phyloP scores from a whole-genome alignment of 1,140 invertebrate genomes.

The Aradophagus sp. region DNA sequence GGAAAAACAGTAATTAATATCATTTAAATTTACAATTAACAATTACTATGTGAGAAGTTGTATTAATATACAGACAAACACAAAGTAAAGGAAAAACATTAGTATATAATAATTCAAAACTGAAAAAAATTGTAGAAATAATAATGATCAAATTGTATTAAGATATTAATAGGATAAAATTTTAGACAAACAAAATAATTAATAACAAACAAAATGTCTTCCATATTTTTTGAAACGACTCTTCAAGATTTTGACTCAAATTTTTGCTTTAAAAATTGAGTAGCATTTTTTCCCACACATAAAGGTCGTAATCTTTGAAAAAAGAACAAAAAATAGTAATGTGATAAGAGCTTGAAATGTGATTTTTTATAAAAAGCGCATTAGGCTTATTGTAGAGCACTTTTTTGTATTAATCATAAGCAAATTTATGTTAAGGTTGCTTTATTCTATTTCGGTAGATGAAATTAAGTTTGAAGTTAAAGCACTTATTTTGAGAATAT shows the following conservation, averaged over 20 bases:
- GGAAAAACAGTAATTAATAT: too few relatives aligned
- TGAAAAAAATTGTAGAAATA: too few relatives aligned
- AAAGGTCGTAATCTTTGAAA: constrained; percentile 18
- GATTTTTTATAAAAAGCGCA: constrained; percentile 19
- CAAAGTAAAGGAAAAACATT: too few relatives aligned
- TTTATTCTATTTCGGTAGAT: constrained; percentile 3
- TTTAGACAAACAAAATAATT: too few relatives aligned
- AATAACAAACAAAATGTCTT: constrained; percentile 15
- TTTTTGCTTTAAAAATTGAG: constrained; percentile 14
- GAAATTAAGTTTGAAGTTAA: background rate
- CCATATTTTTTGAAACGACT: constrained; percentile 21
- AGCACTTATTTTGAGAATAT: too few relatives aligned
- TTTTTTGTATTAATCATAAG: constrained; percentile 7
- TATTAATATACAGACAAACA: too few relatives aligned
- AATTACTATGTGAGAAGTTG: too few relatives aligned
- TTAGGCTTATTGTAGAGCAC: constrained; percentile 7
- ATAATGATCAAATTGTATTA: too few relatives aligned
- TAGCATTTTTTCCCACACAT: constrained; percentile 10
- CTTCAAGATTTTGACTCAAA: constrained; percentile 8
- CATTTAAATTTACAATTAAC: too few relatives aligned
- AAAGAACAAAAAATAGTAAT: constrained; percentile 21
- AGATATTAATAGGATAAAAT: too few relatives aligned
- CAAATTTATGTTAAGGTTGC: constrained; percentile 2
- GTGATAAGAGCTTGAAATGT: constrained; percentile 38
- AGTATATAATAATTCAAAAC: too few relatives aligned